Base-by-base conservation (phyloP, 1,140 invertebrate species). In the Steinernema khuongi region DNA sequence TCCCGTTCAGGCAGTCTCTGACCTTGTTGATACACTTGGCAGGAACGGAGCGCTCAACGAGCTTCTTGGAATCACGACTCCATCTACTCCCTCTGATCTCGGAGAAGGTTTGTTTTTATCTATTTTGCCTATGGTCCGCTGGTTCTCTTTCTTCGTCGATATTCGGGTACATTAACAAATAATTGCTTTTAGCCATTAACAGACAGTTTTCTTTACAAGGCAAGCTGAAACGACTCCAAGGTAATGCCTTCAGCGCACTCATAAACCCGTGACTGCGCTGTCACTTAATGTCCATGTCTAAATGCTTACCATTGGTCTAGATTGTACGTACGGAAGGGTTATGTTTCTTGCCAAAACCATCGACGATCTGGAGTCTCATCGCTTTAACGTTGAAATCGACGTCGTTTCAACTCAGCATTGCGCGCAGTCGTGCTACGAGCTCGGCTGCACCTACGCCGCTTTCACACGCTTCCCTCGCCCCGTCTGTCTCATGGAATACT, bases 401-500 rank as follows among this genome's bases (percentile, higher is more conserved):
- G 73, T 77, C 22, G 73, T 78, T n/a, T 77, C 83, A 17, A 71
- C 83, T 44, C 44, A 77, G 17, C 81, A 83, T 67, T 84, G 82
- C 76, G 82, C 81, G 19, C 72, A 75, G 33, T 67, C 71, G 31
- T 84, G 84, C 67, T 83, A 71, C 43, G 78, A 81, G 33, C 50
- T 79, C 22, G 74, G 74, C 29, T 85, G 84, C 71, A 43, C 72
- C 28, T 50, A 73, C 22, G 82, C 82, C n/a, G 82, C 82, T 7
- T 84, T 81, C 70, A 84, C 84, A 17, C 82, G 82, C 50, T 84
- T 85, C 74, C 82, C 82, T n/a, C 80, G 84, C 44, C 76, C 79
- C 31, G 75, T 78, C 32, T 84, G 82, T 77, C 75, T 84, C 30
- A 72, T 83, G 68, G 83, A 83, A 72, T 83, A 82, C 60, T 66